Conservation (phyloP, 2,113 vertebrate species). For the Indicator indicator region DNA sequence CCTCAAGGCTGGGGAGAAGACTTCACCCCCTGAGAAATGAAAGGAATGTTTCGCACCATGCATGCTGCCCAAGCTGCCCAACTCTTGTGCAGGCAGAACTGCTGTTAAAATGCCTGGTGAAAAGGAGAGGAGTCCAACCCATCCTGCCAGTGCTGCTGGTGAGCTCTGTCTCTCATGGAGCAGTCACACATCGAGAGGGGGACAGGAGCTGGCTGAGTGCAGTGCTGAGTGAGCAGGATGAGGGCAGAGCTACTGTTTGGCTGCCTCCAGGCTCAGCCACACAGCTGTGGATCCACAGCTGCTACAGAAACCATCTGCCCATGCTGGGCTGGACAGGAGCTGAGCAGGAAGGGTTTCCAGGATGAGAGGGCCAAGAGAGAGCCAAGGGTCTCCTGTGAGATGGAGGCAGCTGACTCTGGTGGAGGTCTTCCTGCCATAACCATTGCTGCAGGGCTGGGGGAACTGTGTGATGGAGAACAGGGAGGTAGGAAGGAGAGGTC, state of each 20-base stretch:
- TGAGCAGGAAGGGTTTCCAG: background rate
- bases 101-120: background rate
- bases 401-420: background rate
- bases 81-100: accelerated
- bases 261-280: accelerated
- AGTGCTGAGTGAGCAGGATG: background rate
- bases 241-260: background rate
- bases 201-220: background rate
- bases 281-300: conserved; percentile 14
- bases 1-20: background rate
- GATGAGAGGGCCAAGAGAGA: background rate
- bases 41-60: background rate
- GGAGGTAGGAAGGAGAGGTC: background rate
- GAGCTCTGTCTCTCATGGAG: background rate
- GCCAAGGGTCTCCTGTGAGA: background rate
- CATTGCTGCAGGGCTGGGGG: background rate
- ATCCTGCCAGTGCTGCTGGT: background rate
- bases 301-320: conserved; percentile 24
- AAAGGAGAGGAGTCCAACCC: background rate
- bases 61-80: accelerated
- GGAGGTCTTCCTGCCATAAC: background rate
- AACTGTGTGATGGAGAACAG: accelerated
- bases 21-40: background rate
- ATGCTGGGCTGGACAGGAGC: background rate
- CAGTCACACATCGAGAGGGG: accelerated